Evolutionary conservation across 2,113 vertebrate species (phyloP), one percentile per base, ranked within the genome.

Genomic region (Anser brachyrhynchus): DNA sequence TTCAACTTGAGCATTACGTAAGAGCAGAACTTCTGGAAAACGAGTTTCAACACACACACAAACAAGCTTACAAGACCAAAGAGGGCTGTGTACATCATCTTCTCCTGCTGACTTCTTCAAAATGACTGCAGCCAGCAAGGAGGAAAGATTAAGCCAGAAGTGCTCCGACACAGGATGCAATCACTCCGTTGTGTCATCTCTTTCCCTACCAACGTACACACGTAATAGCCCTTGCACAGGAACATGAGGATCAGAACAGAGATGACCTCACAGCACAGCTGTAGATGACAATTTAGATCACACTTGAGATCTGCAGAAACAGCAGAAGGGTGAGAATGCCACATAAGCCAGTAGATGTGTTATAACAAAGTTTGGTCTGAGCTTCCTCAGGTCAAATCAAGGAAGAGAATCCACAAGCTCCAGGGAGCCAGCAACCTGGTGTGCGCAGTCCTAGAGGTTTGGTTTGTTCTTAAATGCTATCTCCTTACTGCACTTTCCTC

Each of bases 181-280:
- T 3, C 57, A 7, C 26, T 79, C 0, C 0, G 3, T 4, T 55
- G 1, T 0, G 31, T 43, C 18, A 11, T 8, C 54, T 13, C 7
- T 39, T 39, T 39, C 39, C 13, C 16, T 20, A 33, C 14, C 49
- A 13, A 2, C 35, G 13, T 2, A 10, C 1, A 0, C 3, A 6
- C 87, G 35, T 29, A 35, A 18, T 5, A 15, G 23, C 2, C 8
- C n/a, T 11, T 7, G 28, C 1, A 1, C 64, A 65, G 54, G 57
- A 76, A 22, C 29, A 25, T 1, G 22, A 35, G 26, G 54, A 33
- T 13, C 44, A 21, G 62, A 22, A 14, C 13, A 46, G 37, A 31
- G 8, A 0, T 20, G 65, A 54, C 39, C 65, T 19, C 19, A 3
- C 1, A 46, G 81, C 35, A 61, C 59, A 77, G 25, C 0, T 57